Evolutionary conservation across 2,113 vertebrate species (phyloP), one percentile per base, ranked within the genome.

Genomic region (Cygnus atratus): DNA sequence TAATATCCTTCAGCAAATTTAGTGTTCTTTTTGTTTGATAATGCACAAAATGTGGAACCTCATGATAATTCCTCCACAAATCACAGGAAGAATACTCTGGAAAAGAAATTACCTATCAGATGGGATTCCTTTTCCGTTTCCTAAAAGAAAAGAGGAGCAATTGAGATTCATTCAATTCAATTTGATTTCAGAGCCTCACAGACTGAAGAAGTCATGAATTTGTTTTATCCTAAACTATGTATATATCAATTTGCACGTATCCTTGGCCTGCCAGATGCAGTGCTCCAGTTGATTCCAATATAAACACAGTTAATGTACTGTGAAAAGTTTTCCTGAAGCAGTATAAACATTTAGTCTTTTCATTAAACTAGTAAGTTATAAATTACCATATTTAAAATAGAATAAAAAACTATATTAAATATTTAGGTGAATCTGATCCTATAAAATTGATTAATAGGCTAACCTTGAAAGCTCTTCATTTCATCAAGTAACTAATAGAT

Each of bases 261-360:
- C 65, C 20, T 22, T 33, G 55, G 26, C 26, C 84, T 78, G 82
- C 54, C 90, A 92, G 65, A 67, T 85, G 83, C 65, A 86, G 85
- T n/a, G 52, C 70, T 93, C 54, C 44, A 44, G 82, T 22, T 84
- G 66, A 93, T 80, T 93, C 87, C 87, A 85, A 92, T 92, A 94
- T 55, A 96, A 97, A 96, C 84, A 84, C 43, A 72, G 70, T 85
- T 96, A 90, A 97, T 96, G 92, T 96, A 58, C 73, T 95, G 92
- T 95, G 95, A 97, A 96, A 96, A 37, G 19, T 84, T 95, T 91
- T 97, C 39, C 81, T 84, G 87, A 92, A 96, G 73, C 75, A 93
- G 70, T 76, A 96, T 21, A 93, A 97, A 95, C 91, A 92, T 93
- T 96, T 91, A 91, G 44, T 83, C 61, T 78, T 91, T 92, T 89